These are phyloP conservation scores for Hydrozoanthus gracilis DNA, from an alignment of 92 coral and sea anemone species.

Conservation along the genomic window DNA sequence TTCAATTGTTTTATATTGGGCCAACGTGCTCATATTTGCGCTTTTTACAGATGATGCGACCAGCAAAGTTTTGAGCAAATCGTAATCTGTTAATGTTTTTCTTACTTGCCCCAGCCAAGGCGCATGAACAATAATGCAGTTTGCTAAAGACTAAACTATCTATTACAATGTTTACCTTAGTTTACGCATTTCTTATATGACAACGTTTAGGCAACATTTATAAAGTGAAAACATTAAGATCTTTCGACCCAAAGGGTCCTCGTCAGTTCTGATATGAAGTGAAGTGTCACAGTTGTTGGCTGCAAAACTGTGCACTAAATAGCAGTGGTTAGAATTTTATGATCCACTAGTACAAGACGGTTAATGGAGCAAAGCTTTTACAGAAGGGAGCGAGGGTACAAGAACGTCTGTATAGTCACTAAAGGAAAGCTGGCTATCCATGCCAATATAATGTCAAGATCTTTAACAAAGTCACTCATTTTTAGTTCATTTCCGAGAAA, in stretches of 20 bases:
- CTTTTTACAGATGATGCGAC: constrained; percentile 1
- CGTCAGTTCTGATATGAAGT: no score
- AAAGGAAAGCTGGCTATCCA: constrained; percentile 2
- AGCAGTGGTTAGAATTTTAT: not conserved
- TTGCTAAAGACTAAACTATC: constrained; percentile 3
- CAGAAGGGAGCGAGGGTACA: not conserved
- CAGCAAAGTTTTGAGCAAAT: constrained; percentile 8
- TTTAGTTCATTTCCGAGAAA: constrained; percentile 11
- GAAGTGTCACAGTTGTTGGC: no score
- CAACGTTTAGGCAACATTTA: no score
- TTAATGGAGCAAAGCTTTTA: not conserved
- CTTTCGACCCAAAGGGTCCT: no score
- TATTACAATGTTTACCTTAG: not conserved
- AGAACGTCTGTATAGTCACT: not conserved
- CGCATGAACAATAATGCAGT: constrained; percentile 16
- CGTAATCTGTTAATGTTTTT: not conserved
- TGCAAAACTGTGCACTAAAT: not conserved
- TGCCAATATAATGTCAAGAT: not conserved
- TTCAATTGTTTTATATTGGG: not conserved
- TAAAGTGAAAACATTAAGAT: not conserved
- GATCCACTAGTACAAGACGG: not conserved
- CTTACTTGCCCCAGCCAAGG: constrained; percentile 14
- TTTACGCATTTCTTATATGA: no score
- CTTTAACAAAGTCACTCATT: not conserved
- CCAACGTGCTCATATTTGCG: not conserved